phyloP scores from a whole-genome alignment of 1,140 invertebrate species.

The Temnothorax nylanderi region DNA sequence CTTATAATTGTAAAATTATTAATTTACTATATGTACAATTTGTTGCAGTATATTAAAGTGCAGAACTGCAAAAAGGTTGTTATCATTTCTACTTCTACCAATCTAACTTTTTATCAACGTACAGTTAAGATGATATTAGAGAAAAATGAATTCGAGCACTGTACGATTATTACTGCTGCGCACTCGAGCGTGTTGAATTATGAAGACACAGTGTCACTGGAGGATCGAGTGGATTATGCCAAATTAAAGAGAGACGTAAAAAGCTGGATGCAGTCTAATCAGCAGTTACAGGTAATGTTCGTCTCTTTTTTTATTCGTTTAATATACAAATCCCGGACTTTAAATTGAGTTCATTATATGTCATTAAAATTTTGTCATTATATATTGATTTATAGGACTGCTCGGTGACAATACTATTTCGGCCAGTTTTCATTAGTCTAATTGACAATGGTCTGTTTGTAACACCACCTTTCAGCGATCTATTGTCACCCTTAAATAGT shows the following conservation, averaged over 20 bases:
- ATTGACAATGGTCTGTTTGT: slow-evolving; percentile 88
- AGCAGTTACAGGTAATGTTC: slow-evolving; percentile 77
- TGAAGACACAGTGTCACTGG: slow-evolving; percentile 64
- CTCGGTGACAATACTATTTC: slow-evolving; percentile 87
- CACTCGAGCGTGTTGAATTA: slow-evolving; percentile 83
- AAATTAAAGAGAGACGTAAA: slow-evolving; percentile 84
- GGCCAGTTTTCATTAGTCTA: slow-evolving; percentile 88
- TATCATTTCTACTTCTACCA: slow-evolving; percentile 85
- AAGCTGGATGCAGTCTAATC: slow-evolving; percentile 86
- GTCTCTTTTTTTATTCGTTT: background rate
- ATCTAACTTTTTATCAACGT: slow-evolving; percentile 83
- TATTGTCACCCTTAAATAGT: slow-evolving; percentile 87
- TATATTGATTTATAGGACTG: slow-evolving; percentile 83
- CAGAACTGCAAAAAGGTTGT: slow-evolving; percentile 84
- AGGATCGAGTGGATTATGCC: slow-evolving; percentile 80
- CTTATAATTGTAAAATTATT: background rate
- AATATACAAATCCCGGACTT: background rate
- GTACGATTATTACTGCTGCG: slow-evolving; percentile 85
- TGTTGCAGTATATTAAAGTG: slow-evolving; percentile 79
- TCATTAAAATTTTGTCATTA: background rate
- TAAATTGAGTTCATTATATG: slow-evolving; percentile 7
- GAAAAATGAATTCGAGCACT: slow-evolving; percentile 86
- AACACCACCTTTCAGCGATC: slow-evolving; percentile 87
- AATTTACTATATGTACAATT: background rate
- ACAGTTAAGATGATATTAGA: slow-evolving; percentile 85